phyloP scores from a whole-genome alignment of 2,113 vertebrate species.

The Passer montanus region DNA sequence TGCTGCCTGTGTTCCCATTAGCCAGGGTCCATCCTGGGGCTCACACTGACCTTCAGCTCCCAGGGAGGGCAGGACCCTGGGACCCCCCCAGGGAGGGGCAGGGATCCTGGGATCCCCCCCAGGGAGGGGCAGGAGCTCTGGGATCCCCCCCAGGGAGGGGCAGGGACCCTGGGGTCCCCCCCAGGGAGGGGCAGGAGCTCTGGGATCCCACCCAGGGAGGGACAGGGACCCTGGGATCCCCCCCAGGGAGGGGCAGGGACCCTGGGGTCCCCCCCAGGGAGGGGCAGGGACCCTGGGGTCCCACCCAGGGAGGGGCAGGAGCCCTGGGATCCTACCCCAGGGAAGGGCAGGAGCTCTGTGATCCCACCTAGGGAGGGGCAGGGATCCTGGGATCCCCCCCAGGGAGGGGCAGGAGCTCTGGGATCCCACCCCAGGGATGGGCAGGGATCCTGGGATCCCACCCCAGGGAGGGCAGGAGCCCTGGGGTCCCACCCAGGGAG shows the following conservation, averaged over 20 bases:
- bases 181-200: not conserved
- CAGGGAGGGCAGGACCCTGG: not conserved
- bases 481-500: not conserved
- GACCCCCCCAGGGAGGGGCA: not conserved
- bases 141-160: not conserved
- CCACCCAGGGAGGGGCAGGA: not conserved
- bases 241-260: not conserved
- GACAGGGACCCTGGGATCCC: not conserved
- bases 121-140: not conserved
- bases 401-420: not conserved
- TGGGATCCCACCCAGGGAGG: not conserved
- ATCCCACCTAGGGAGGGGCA: not conserved
- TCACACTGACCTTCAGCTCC: not conserved
- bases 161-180: not conserved
- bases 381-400: not conserved
- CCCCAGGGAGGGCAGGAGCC: not conserved
- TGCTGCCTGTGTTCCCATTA: not conserved
- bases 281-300: not conserved
- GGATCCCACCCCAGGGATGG: not conserved
- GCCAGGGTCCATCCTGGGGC: not conserved
- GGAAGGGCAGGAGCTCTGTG: not conserved
- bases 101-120: not conserved
- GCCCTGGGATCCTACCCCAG: not conserved
- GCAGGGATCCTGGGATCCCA: not conserved
- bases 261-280: not conserved